A percentile compares a stretch with the other conserved stretches of the same genome.
These are phyloP conservation scores for Malacoraja senta DNA, from an alignment of 2,797 vertebrate genomes.

Conservation along the genomic window DNA sequence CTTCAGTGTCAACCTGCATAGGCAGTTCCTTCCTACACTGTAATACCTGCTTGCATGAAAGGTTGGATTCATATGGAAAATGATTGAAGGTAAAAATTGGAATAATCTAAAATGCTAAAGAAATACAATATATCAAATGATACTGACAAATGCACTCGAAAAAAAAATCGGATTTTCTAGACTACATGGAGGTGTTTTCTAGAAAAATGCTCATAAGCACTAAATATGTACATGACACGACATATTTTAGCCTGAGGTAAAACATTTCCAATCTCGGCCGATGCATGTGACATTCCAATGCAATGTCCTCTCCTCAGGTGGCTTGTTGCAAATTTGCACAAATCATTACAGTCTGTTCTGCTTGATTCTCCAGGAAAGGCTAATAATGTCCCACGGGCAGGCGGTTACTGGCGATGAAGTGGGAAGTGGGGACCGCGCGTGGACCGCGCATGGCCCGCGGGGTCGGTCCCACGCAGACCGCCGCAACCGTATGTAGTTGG, in stretches of 20 bases:
- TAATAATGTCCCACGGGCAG: no score
- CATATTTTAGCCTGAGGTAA: neutral
- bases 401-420: no score
- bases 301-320: neutral
- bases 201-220: neutral
- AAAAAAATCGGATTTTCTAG: neutral
- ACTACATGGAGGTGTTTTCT: neutral
- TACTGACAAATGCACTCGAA: neutral
- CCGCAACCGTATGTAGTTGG: no score
- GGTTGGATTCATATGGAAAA: neutral
- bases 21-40: neutral
- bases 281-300: neutral
- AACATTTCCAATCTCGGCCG: neutral
- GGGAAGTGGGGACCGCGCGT: no score
- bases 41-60: neutral
- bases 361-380: neutral
- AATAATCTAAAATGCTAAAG: neutral
- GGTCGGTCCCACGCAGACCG: no score
- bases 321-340: neutral
- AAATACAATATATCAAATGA: neutral
- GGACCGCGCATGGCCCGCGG: no score
- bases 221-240: neutral
- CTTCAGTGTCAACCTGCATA: no score
- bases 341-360: neutral
- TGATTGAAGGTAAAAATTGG: neutral